Evolutionary conservation across 2,888 invertebrate species (phyloP).

Genomic region (Cistogaster globosa): DNA sequence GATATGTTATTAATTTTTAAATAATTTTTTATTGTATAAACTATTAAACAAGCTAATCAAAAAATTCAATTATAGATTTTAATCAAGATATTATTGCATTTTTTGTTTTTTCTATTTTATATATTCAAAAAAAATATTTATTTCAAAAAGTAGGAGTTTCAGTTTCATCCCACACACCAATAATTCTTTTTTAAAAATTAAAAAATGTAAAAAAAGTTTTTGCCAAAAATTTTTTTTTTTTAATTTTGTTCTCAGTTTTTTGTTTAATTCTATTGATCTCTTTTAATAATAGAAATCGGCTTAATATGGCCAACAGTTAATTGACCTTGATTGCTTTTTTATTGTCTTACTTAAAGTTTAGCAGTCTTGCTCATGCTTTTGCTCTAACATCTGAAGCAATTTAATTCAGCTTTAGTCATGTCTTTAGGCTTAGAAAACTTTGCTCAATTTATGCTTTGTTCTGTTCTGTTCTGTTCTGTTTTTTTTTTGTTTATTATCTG

Average conservation of each 20-base stretch:
- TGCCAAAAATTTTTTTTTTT: not conserved
- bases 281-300: constrained; percentile 64
- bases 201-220: not conserved
- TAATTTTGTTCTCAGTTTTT: not conserved
- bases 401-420: constrained; percentile 38
- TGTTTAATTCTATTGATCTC: constrained; percentile 5
- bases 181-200: no score
- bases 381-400: constrained; percentile 15
- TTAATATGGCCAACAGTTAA: constrained; percentile 80
- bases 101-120: no score
- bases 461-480: constrained; percentile 42
- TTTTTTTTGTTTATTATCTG: constrained; percentile 16
- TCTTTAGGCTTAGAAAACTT: not conserved
- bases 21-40: no score
- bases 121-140: no score
- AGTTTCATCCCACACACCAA: no score
- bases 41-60: no score
- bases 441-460: constrained; percentile 43
- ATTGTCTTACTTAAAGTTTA: constrained; percentile 29
- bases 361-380: constrained; percentile 29
- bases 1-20: no score
- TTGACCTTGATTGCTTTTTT: constrained; percentile 80
- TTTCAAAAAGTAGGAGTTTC: no score
- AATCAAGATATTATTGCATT: no score
- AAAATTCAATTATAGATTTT: no score